Evolutionary conservation across 53 echinoderm and acorn worm species (phyloP), one percentile per base, ranked within the genome.

Genomic region (Crossaster papposus): DNA sequence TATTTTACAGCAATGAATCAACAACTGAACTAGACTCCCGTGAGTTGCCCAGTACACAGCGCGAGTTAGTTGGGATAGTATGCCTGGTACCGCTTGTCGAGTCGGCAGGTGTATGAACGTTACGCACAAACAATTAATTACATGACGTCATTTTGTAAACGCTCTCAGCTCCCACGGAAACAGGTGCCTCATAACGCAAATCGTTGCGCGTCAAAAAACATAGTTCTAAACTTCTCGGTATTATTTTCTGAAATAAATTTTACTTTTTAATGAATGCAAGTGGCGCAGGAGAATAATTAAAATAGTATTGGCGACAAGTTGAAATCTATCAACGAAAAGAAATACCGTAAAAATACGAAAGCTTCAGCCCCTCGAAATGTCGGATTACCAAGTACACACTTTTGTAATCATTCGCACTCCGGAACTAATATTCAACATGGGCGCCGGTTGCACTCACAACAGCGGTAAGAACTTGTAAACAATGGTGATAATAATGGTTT

Each of bases 111-210:
- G 44, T 44, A 38, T 7, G n/a, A n/a, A 38, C 7, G 38, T 38
- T 38, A 58, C 12, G 58, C 17, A 58, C 15, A 11, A 26, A 20
- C 82, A 74, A 65, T 90, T 82, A 90, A 83, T 90, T 72, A 90
- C 18, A 76, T 76, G 83, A 90, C 90, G 90, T 90, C 90, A 90
- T 33, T 76, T 51, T 62, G 74, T 90, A 83, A 80, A 90, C 87
- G 55, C 75, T 62, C 18, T 36, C 26, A 50, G 75, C 90, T 82
- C 44, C 90, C 90, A 83, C 31, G 90, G 90, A 75, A 76, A 90
- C 90, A 90, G 90, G 90, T 90, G 83, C 68, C 77, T 55, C 28
- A 32, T 54, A 22, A 58, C 62, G 32, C 58, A 33, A 72, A 52
- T 52, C 51, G n/a, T 1, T 72, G 8, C 85, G 85, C 72, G 10